These are phyloP conservation scores for Plestiodon gilberti DNA, from an alignment of 2,113 vertebrate genomes.

Conservation along the genomic window DNA sequence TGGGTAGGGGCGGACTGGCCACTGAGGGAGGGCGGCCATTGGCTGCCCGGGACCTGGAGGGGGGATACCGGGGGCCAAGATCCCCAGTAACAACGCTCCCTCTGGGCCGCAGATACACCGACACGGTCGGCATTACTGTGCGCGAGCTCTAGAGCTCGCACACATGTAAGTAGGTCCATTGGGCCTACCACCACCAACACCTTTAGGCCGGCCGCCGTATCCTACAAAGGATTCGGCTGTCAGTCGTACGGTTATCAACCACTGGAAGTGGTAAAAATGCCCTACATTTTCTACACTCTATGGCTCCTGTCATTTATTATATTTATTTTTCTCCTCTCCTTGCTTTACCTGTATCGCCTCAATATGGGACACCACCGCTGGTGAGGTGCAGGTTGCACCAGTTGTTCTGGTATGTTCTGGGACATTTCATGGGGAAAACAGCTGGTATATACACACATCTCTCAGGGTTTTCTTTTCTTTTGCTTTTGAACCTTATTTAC, in stretches of 20 bases:
- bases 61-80: too few relatives aligned
- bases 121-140: too few relatives aligned
- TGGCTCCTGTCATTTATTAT: neutral
- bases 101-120: too few relatives aligned
- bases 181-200: too few relatives aligned
- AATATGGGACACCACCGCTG: neutral
- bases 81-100: too few relatives aligned
- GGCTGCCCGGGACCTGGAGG: too few relatives aligned
- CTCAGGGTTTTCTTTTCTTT: conserved; percentile 6
- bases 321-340: neutral
- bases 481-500: conserved; percentile 52
- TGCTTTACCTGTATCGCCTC: neutral
- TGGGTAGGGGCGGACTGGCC: too few relatives aligned
- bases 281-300: neutral
- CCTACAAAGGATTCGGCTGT: too few relatives aligned
- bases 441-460: neutral
- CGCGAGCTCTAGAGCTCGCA: too few relatives aligned
- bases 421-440: neutral
- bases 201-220: too few relatives aligned
- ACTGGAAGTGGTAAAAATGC: neutral
- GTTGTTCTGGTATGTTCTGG: neutral
- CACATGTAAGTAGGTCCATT: too few relatives aligned
- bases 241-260: neutral
- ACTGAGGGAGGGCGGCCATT: too few relatives aligned
- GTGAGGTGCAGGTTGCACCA: neutral